Evolutionary conservation across 2,888 invertebrate genomes (phyloP), one percentile per base, ranked within the genome.

Genomic region (Choristoneura rosaceana): DNA sequence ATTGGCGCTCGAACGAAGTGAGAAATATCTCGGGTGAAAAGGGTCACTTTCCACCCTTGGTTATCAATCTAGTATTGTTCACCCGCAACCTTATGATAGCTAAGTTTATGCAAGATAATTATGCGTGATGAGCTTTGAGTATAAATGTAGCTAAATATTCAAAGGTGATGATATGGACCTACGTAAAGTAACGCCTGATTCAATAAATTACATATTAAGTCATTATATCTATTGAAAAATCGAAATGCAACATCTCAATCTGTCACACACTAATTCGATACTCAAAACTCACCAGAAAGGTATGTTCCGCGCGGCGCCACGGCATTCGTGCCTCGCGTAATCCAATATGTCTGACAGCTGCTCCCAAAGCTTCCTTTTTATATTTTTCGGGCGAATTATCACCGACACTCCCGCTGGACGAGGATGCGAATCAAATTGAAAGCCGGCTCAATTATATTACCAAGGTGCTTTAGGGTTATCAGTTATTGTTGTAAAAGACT

Each of bases 381-480:
- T 93, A 93, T 93, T 93, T 94, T 92, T 91, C 90, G 90, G 89
- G 82, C 90, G 93, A 93, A 93, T 93, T 93, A 93, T 92, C 93
- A 91, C 92, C 90, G 93, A 93, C 93, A 91, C 93, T 87, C 87
- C 85, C 87, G 81, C 83, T 82, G 88, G 88, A 86, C 90, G 90
- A 86, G 91, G 90, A 91, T 89, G 90, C 87, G 93, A 93, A 93
- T 93, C 93, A 93, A 93, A 93, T 93, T 93, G 93, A 94, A 93
- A 93, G 93, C 91, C 87, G 90, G 90, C 92, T 93, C 93, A 93
- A 94, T 93, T 94, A 92, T 91, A 90, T 92, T 93, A 91, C 85
- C 79, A 79, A 82, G 81, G 81, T 84, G 78, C 83, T 85, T 80
- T 82, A 93, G 92, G 92, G 93, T 75, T 92, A 89, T 55, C 82